A percentile compares a stretch with the other conserved stretches of the same genome.
Conservation (phyloP, 2,888 invertebrate species). For the Globia sparganii region DNA sequence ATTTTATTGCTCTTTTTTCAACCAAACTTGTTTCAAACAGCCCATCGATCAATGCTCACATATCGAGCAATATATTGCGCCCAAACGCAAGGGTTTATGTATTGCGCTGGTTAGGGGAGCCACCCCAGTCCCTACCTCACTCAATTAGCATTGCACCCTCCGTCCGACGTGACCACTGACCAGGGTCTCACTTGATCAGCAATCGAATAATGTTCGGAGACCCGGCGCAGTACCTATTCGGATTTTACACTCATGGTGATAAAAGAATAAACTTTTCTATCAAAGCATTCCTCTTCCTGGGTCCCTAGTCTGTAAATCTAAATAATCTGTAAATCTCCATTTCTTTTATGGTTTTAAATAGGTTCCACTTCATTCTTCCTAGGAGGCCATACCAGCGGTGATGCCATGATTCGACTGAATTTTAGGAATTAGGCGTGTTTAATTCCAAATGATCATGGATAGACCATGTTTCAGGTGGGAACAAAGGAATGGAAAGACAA, state of each 20-base stretch:
- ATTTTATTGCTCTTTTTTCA: background rate
- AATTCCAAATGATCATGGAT: too few relatives aligned
- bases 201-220: background rate
- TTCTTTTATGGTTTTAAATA: too few relatives aligned
- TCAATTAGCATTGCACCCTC: constrained; percentile 61
- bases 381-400: too few relatives aligned
- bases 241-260: background rate
- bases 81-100: constrained; percentile 61
- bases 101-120: constrained; percentile 56
- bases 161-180: constrained; percentile 51
- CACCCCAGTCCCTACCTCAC: constrained; percentile 32
- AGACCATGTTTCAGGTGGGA: too few relatives aligned
- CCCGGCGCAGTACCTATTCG: background rate
- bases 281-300: background rate
- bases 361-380: too few relatives aligned
- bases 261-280: background rate
- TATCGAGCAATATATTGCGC: constrained; percentile 33
- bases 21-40: background rate
- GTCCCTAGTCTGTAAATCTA: background rate
- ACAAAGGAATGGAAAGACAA: too few relatives aligned
- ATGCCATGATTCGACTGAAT: too few relatives aligned
- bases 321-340: too few relatives aligned
- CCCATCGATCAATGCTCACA: constrained; percentile 40
- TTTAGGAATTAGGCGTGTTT: too few relatives aligned
- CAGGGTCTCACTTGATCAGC: constrained; percentile 18